A percentile compares a stretch with the other conserved stretches of the same genome.
Conservation (phyloP, 2,113 vertebrate species). For the Fulica atra region DNA sequence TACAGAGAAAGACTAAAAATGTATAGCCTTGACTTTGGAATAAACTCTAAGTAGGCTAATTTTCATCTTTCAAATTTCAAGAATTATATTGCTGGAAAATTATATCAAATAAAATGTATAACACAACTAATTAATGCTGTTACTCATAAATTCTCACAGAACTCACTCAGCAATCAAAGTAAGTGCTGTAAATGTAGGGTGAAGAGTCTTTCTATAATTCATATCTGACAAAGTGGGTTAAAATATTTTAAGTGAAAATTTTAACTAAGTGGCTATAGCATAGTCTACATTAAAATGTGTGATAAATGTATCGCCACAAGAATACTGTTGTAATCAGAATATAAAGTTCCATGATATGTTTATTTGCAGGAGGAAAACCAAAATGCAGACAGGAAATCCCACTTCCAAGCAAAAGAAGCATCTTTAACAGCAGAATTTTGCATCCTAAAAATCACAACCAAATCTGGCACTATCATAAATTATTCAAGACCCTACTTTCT, state of each 20-base stretch:
- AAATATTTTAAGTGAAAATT: background rate
- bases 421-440: background rate
- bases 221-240: background rate
- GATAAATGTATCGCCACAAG: background rate
- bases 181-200: slow-evolving; percentile 19
- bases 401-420: background rate
- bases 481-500: background rate
- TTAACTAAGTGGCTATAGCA: background rate
- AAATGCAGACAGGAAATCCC: background rate
- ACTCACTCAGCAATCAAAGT: slow-evolving; percentile 24
- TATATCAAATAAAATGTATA: slow-evolving; percentile 33
- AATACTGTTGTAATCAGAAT: background rate
- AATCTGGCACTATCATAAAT: background rate
- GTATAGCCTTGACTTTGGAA: background rate
- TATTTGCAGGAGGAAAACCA: background rate
- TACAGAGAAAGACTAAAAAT: background rate
- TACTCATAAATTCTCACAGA: slow-evolving; percentile 37
- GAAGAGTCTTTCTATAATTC: background rate
- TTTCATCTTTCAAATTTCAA: background rate
- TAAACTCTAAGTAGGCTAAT: background rate
- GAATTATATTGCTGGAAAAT: slow-evolving; percentile 29
- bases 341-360: background rate
- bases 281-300: background rate
- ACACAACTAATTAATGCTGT: background rate
- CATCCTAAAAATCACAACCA: background rate